Conservation (phyloP, 2,113 vertebrate genomes). For the Bettongia penicillata region DNA sequence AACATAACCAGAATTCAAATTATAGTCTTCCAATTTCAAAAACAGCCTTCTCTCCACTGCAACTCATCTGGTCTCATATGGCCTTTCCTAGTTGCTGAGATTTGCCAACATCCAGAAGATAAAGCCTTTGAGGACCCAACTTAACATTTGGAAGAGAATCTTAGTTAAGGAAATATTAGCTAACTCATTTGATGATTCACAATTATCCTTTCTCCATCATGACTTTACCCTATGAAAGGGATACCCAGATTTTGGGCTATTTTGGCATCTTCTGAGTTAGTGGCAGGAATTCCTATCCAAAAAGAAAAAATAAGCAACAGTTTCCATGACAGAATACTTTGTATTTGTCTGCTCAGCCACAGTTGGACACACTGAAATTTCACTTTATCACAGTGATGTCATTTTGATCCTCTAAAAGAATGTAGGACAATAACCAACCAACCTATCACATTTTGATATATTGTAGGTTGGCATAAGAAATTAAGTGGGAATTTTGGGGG, state of each 20-base stretch:
- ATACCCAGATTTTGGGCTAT: conserved; percentile 88
- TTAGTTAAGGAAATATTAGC: not conserved
- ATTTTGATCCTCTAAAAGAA: too few species aligned
- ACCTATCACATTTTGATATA: too few species aligned
- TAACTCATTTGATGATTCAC: not conserved
- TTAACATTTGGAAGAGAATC: not conserved
- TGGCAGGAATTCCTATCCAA: conserved; percentile 90
- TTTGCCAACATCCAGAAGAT: not conserved
- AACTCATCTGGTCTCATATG: not conserved
- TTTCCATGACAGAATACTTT: not conserved
- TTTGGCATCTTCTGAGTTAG: conserved; percentile 85
- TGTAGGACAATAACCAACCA: too few species aligned
- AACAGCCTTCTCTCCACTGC: not conserved
- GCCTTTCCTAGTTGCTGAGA: not conserved
- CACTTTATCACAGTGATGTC: too few species aligned
- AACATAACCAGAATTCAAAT: not conserved
- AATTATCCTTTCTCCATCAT: too few species aligned
- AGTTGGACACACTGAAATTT: too few species aligned
- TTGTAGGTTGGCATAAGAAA: too few species aligned
- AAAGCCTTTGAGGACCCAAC: not conserved
- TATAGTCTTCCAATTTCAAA: not conserved
- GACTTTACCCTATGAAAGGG: conserved; percentile 74
- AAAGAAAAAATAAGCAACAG: not conserved
- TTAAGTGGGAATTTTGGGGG: too few species aligned
- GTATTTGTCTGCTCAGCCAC: too few species aligned